phyloP scores from a whole-genome alignment of 2,888 invertebrate species.

The Drosophila pseudotalamancana region DNA sequence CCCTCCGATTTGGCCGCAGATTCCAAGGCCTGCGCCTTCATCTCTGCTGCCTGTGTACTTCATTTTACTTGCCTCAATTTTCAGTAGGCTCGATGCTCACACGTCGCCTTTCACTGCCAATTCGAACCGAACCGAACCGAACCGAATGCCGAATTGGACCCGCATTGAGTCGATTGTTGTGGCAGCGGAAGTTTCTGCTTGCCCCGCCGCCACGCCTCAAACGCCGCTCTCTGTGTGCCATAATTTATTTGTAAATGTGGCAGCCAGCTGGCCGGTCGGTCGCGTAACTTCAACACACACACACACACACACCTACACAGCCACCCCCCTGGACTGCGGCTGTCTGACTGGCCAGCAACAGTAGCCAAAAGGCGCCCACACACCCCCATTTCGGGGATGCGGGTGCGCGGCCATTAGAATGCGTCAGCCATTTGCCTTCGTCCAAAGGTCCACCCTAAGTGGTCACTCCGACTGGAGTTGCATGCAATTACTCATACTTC shows the following conservation, averaged over 20 bases:
- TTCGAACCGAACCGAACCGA: no score
- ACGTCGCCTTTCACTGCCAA: constrained; percentile 68
- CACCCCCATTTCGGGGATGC: constrained; percentile 36
- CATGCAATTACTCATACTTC: constrained; percentile 21
- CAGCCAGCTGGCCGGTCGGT: constrained; percentile 45
- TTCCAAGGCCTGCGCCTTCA: constrained; percentile 4
- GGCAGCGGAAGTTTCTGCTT: constrained; percentile 53
- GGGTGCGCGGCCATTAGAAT: constrained; percentile 63
- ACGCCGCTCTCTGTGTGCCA: constrained; percentile 36
- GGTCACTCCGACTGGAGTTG: constrained; percentile 8
- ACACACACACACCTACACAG: constrained; percentile 39
- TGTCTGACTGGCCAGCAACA: constrained; percentile 40
- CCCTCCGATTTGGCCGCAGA: constrained; percentile 26
- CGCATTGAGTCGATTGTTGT: constrained; percentile 47
- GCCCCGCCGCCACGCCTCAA: background rate
- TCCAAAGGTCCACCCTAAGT: constrained; percentile 27
- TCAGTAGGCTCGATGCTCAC: constrained; percentile 54
- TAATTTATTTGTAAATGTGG: constrained; percentile 70
- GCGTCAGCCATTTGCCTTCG: constrained; percentile 62
- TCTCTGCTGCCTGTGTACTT: background rate
- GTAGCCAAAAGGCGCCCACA: constrained; percentile 61
- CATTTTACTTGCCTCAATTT: constrained; percentile 54
- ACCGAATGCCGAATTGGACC: no score
- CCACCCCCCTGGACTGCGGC: constrained; percentile 22
- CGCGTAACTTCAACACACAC: constrained; percentile 9